Base-by-base conservation (phyloP, 2,797 vertebrate genomes). In the Capromys pilorides region DNA sequence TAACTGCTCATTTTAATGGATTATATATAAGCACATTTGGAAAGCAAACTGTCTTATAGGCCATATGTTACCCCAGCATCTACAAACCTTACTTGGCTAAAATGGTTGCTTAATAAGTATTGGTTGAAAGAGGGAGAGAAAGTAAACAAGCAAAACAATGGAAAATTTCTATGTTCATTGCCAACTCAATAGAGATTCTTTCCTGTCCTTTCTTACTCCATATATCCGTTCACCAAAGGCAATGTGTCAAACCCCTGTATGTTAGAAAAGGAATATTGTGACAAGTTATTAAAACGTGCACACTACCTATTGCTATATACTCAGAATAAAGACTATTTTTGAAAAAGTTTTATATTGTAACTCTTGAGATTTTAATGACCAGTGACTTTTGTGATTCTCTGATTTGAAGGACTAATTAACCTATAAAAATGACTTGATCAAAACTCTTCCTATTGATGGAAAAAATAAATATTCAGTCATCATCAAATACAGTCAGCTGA, bases 401-500 rank as follows among this genome's bases (percentile, higher is more conserved):
- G 94, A 84, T 93, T 89, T 97, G 66, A 0, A 78, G 31, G 28
- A 93, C 93, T 90, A 86, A 94, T 83, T 95, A 94, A 93, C 59
- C 39, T 86, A 91, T 71, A 90, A 95, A 95, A 97, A 95, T 81
- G 80, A 69, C 80, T 91, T 88, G 73, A 94, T 95, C 28, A 94
- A 95, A 94, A 5, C 54, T 57, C 41, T 84, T 91, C 73, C 36
- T 51, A 96, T 57, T 41, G 69, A 92, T 95, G 77, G 61, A 85
- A 91, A 91, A 94, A 96, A 92, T 89, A 95, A 94, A 92, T 84
- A 94, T 90, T 91, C 83, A 90, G 36, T 95, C 64, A 57, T 90
- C 54, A 64, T 92, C 28, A 93, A 28, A 85, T 78, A 66, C n/a
- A 96, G 85, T 92, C 4, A 14, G 92, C 49, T 88, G 79, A 95